These are phyloP conservation scores for Spinus pinus DNA, from an alignment of 2,797 vertebrate species.

Conservation along the genomic window DNA sequence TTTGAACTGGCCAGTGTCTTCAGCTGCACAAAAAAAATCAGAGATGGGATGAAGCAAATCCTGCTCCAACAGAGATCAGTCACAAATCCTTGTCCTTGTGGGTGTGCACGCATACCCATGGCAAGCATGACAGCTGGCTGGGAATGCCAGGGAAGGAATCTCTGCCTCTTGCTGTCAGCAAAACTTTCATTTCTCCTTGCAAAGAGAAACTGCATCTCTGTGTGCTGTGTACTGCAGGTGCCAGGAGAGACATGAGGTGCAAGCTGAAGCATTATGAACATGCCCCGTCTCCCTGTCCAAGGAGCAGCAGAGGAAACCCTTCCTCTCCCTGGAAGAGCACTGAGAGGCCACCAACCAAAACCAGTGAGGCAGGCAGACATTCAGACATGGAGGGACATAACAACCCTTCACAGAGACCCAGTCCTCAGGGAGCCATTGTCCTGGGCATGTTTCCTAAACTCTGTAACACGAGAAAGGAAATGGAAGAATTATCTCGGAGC, in stretches of 20 bases:
- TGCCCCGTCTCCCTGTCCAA: not conserved
- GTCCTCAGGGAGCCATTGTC: not conserved
- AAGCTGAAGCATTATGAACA: not conserved
- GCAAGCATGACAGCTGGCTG: not conserved
- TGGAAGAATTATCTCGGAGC: not conserved
- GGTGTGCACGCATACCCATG: not conserved
- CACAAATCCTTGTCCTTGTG: not conserved
- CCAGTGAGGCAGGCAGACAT: not conserved
- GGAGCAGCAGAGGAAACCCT: not conserved
- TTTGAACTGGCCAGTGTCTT: not conserved
- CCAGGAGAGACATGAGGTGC: rapidly evolving
- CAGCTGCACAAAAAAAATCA: not conserved
- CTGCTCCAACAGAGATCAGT: not conserved
- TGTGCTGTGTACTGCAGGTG: not conserved
- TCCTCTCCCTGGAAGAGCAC: not conserved
- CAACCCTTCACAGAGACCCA: not conserved
- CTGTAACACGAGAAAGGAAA: not conserved
- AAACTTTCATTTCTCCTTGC: not conserved
- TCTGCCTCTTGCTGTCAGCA: not conserved
- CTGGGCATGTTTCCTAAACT: not conserved
- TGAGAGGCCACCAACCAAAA: not conserved
- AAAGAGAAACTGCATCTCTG: not conserved
- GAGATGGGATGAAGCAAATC: not conserved
- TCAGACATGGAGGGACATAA: not conserved
- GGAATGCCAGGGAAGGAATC: not conserved